These are phyloP conservation scores for Acromyrmex echinatior DNA, from an alignment of 1,140 invertebrate genomes.

Conservation along the genomic window DNA sequence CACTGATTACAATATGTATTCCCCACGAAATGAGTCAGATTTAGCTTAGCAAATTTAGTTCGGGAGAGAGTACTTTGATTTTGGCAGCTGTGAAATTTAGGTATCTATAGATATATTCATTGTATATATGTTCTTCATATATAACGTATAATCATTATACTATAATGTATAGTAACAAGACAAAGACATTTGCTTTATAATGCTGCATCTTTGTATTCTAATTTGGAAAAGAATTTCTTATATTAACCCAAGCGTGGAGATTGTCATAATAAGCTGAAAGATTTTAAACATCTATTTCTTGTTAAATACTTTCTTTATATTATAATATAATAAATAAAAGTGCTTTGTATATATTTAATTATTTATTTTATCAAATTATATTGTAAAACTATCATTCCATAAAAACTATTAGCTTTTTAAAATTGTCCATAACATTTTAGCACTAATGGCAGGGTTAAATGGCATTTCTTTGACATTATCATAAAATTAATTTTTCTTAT, in stretches of 20 bases:
- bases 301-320: too few species aligned
- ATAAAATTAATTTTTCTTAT: background rate
- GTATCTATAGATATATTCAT: background rate
- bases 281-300: too few species aligned
- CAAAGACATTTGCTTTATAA: background rate
- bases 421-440: too few species aligned
- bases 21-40: background rate
- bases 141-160: background rate
- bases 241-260: too few species aligned
- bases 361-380: too few species aligned
- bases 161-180: background rate
- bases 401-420: too few species aligned
- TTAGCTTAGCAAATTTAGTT: slow-evolving; percentile 27
- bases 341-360: too few species aligned
- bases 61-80: background rate
- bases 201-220: background rate
- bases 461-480: background rate
- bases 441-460: background rate
- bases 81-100: background rate
- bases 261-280: too few species aligned
- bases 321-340: too few species aligned
- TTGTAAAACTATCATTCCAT: too few species aligned
- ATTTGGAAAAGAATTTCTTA: too few species aligned
- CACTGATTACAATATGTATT: slow-evolving; percentile 14
- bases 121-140: background rate